Conservation (phyloP, 2,888 invertebrate genomes). For the Cinara cedri region DNA sequence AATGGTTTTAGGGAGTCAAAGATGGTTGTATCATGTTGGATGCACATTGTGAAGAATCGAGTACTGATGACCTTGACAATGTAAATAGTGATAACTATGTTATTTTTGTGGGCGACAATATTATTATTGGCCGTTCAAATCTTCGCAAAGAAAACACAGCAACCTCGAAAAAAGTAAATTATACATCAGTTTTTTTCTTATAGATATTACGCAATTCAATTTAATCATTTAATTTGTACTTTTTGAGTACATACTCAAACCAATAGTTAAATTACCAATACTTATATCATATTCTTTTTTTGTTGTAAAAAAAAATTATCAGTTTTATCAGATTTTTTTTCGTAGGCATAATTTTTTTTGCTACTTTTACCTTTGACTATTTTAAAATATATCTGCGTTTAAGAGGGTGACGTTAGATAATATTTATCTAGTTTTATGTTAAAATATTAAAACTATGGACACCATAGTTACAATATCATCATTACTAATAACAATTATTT, state of each 20-base stretch:
- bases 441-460: too few relatives aligned
- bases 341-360: too few relatives aligned
- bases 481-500: background rate
- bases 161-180: conserved; percentile 30
- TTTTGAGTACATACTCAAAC: too few relatives aligned
- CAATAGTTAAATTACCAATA: too few relatives aligned
- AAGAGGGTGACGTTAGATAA: too few relatives aligned
- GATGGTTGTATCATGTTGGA: conserved; percentile 45
- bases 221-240: too few relatives aligned
- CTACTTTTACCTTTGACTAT: background rate
- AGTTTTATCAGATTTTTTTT: too few relatives aligned
- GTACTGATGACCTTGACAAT: conserved; percentile 52
- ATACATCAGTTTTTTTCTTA: background rate
- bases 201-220: too few relatives aligned
- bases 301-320: too few relatives aligned
- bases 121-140: conserved; percentile 51
- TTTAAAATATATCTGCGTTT: background rate
- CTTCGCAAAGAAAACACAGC: conserved; percentile 48
- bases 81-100: conserved; percentile 38
- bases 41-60: conserved; percentile 52
- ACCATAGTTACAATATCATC: too few relatives aligned
- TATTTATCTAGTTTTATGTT: too few relatives aligned
- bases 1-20: conserved; percentile 31
- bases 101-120: conserved; percentile 50
- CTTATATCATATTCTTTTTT: too few relatives aligned